phyloP scores from a whole-genome alignment of 2,113 vertebrate genomes.

The Phalacrocorax pelagicus region DNA sequence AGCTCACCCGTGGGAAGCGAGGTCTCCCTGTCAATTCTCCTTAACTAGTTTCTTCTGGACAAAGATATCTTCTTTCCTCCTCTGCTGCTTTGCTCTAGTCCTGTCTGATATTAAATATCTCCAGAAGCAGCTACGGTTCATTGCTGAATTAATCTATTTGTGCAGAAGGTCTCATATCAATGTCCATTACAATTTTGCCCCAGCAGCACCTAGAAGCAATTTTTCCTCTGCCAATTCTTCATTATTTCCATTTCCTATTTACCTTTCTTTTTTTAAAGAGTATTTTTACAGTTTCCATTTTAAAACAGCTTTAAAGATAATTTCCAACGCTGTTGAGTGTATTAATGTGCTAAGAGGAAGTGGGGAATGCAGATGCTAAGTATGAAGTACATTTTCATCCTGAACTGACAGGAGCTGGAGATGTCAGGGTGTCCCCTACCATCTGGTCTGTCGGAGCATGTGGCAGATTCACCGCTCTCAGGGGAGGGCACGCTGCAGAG shows the following conservation, averaged over 20 bases:
- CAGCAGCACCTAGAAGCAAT: not conserved
- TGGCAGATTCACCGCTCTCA: conserved; percentile 5
- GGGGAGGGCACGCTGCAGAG: not conserved
- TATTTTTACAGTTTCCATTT: not conserved
- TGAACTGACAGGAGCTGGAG: not conserved
- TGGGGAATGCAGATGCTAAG: not conserved
- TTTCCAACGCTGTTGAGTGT: not conserved
- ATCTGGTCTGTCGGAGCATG: not conserved
- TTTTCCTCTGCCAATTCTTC: not conserved
- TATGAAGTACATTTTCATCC: not conserved
- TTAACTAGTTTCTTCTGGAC: not conserved
- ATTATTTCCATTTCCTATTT: not conserved
- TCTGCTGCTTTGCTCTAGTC: not conserved
- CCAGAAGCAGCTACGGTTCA: not conserved
- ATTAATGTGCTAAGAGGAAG: not conserved
- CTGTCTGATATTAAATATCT: not conserved
- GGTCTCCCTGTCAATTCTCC: not conserved
- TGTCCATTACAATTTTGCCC: not conserved
- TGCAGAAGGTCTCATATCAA: not conserved
- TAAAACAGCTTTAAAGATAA: not conserved
- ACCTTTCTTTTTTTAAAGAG: not conserved
- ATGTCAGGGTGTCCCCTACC: conserved; percentile 20
- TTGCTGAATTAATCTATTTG: not conserved
- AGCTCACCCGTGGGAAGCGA: fast-evolving
- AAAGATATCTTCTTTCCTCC: not conserved